These are phyloP conservation scores for Nebria brevicollis DNA, from an alignment of 2,888 invertebrate genomes.

Conservation along the genomic window DNA sequence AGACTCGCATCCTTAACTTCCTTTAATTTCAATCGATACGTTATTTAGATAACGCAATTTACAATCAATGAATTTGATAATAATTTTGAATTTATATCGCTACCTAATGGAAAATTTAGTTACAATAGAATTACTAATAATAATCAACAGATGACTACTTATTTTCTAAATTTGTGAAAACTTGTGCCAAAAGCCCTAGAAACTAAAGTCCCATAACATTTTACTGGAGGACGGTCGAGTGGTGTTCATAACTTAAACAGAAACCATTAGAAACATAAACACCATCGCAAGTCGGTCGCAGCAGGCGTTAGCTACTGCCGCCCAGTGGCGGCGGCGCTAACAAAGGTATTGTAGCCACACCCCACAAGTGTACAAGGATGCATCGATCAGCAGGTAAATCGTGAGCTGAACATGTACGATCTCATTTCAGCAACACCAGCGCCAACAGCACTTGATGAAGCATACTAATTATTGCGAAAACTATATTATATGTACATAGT, in stretches of 20 bases:
- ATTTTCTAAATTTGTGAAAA: neutral
- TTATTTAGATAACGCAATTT: too few species aligned
- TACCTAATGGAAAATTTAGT: too few species aligned
- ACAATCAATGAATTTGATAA: too few species aligned
- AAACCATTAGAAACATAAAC: slow-evolving; percentile 1
- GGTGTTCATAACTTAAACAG: neutral
- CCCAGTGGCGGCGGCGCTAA: neutral
- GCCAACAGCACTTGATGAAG: neutral
- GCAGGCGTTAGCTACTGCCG: neutral
- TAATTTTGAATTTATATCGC: too few species aligned
- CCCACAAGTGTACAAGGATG: neutral
- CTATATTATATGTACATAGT: neutral
- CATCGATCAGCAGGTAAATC: slow-evolving; percentile 17
- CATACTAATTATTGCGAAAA: neutral
- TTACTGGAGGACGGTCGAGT: neutral
- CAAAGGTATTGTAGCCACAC: neutral
- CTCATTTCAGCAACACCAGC: neutral
- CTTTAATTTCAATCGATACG: too few species aligned
- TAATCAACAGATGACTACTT: neutral
- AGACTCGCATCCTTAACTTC: too few species aligned
- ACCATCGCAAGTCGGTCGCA: neutral
- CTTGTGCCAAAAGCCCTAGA: neutral
- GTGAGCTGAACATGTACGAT: slow-evolving; percentile 14
- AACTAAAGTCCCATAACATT: neutral
- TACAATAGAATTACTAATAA: neutral